Evolutionary conservation across 2,888 invertebrate species (phyloP).

Genomic region (Periphyllus acericola): DNA sequence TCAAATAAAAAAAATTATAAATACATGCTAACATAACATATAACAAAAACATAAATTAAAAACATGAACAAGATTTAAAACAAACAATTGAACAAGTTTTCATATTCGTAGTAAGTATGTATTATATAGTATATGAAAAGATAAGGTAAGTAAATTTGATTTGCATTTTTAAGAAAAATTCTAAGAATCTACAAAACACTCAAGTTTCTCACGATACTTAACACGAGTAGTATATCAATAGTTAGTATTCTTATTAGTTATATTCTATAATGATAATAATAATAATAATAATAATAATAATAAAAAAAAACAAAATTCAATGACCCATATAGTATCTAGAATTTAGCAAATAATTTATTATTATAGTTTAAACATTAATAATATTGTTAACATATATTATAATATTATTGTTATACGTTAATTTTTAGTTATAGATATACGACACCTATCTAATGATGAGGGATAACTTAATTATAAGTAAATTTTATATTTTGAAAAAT

Average conservation of each 20-base stretch:
- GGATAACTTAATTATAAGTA: conserved; percentile 49
- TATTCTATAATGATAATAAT: conserved; percentile 1
- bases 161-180: conserved; percentile 34
- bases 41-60: conserved; percentile 52
- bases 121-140: conserved; percentile 22
- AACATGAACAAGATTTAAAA: conserved; percentile 60
- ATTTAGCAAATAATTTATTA: conserved; percentile 31
- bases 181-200: conserved; percentile 52
- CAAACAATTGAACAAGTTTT: conserved; percentile 50
- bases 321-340: conserved; percentile 29
- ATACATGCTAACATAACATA: conserved; percentile 48
- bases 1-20: conserved; percentile 28
- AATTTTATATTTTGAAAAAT: conserved; percentile 53
- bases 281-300: conserved; percentile 16
- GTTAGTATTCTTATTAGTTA: conserved; percentile 22
- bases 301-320: neutral
- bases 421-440: conserved; percentile 12
- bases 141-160: conserved; percentile 45
- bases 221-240: conserved; percentile 32
- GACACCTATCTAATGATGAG: conserved; percentile 46
- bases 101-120: conserved; percentile 38
- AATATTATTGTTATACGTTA: conserved; percentile 12
- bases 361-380: conserved; percentile 45
- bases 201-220: conserved; percentile 35
- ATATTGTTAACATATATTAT: neutral